phyloP scores from a whole-genome alignment of 2,888 invertebrate genomes.

The Labia minor region DNA sequence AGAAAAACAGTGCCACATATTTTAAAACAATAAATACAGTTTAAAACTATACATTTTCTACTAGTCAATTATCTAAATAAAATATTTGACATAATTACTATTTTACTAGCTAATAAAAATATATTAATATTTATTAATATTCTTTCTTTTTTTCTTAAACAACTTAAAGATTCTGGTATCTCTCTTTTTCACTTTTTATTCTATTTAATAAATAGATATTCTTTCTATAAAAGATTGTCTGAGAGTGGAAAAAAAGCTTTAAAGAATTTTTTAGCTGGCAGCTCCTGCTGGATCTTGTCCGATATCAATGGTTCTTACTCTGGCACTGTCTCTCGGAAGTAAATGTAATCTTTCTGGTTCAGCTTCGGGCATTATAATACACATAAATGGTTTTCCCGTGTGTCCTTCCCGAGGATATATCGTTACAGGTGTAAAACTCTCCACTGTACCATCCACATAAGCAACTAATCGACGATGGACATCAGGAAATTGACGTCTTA shows the following conservation, averaged over 20 bases:
- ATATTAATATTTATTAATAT: too few relatives aligned
- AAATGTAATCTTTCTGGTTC: slow-evolving; percentile 51
- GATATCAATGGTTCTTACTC: slow-evolving; percentile 51
- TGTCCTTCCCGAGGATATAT: slow-evolving; percentile 72
- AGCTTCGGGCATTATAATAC: slow-evolving; percentile 80
- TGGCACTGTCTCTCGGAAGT: slow-evolving; percentile 47
- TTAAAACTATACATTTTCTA: too few relatives aligned
- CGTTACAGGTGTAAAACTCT: slow-evolving; percentile 75
- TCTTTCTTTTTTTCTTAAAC: too few relatives aligned
- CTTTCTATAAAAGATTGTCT: not conserved
- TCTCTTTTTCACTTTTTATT: not conserved
- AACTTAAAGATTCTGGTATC: too few relatives aligned
- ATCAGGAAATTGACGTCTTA: slow-evolving; percentile 78
- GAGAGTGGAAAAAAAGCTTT: not conserved
- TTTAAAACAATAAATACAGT: too few relatives aligned
- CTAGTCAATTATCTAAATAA: too few relatives aligned
- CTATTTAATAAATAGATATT: not conserved
- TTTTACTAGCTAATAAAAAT: too few relatives aligned
- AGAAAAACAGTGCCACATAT: too few relatives aligned
- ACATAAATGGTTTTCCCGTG: slow-evolving; percentile 76
- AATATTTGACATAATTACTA: too few relatives aligned
- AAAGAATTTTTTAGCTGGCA: not conserved
- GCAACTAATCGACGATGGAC: slow-evolving; percentile 69
- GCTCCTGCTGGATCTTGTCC: slow-evolving; percentile 32
- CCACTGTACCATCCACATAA: slow-evolving; percentile 67